A percentile compares a stretch with the other conserved stretches of the same genome.
These are phyloP conservation scores for Psephotus haematonotus DNA, from an alignment of 2,113 vertebrate species.

Conservation along the genomic window DNA sequence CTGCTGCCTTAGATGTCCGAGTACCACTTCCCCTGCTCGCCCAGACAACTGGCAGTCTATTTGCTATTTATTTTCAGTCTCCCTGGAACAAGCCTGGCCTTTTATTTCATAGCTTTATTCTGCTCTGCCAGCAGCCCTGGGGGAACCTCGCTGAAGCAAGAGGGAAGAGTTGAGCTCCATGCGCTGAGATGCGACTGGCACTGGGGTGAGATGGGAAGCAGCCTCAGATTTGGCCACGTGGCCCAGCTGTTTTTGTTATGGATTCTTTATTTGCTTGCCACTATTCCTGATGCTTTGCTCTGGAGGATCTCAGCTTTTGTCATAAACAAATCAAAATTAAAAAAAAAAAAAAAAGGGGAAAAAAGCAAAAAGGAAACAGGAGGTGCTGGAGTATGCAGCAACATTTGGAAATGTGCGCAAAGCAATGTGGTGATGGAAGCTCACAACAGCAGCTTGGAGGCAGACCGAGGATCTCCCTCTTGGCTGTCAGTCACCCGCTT, in stretches of 20 bases:
- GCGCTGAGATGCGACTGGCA: not conserved
- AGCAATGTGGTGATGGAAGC: not conserved
- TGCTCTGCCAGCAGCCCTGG: not conserved
- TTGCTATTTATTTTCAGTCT: not conserved
- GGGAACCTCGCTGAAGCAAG: not conserved
- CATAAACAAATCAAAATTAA: not conserved
- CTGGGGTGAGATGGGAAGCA: not conserved
- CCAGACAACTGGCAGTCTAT: not conserved
- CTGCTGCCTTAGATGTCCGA: not conserved
- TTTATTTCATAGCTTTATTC: not conserved
- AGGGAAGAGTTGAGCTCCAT: not conserved
- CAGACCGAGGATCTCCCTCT: not conserved
- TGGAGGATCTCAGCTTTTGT: not conserved
- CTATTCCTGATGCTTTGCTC: not conserved
- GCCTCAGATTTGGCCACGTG: not conserved
- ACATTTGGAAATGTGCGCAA: not conserved
- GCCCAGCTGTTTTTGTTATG: constrained; percentile 6
- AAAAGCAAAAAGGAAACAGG: not conserved
- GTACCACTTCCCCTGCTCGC: not conserved
- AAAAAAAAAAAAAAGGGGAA: no score
- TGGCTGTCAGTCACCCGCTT: not conserved
- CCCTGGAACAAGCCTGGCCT: not conserved
- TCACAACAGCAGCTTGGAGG: not conserved
- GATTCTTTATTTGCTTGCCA: not conserved
- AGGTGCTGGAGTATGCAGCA: not conserved